These are phyloP conservation scores for Dolichopus griseipennis DNA, from an alignment of 2,888 invertebrate genomes.

Conservation along the genomic window DNA sequence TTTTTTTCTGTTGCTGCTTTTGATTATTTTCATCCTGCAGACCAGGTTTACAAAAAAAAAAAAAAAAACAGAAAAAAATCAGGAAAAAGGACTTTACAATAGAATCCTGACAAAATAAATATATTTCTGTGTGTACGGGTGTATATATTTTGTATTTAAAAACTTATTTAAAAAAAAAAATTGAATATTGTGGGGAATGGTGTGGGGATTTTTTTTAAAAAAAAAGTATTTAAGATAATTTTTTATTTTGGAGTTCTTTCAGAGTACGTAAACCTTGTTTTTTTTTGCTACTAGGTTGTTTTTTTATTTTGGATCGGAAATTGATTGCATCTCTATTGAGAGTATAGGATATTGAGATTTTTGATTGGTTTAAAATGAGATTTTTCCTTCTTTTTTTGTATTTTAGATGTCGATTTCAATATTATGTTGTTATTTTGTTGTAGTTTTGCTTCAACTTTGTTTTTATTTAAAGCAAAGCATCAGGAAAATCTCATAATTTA, in stretches of 20 bases:
- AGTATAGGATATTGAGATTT: background rate
- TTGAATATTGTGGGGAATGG: background rate
- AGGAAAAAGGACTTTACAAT: background rate
- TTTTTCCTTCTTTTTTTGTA: background rate
- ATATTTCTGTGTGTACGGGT: too few relatives aligned
- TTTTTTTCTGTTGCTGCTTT: background rate
- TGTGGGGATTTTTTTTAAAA: background rate
- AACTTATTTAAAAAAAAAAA: too few relatives aligned
- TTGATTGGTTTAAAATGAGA: conserved; percentile 4
- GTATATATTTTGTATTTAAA: too few relatives aligned
- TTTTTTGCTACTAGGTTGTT: background rate
- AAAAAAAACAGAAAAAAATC: too few relatives aligned
- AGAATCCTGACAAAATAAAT: too few relatives aligned
- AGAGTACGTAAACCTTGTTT: too few relatives aligned
- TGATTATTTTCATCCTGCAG: background rate
- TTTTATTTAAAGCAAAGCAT: background rate
- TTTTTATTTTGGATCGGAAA: background rate
- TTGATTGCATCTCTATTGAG: background rate
- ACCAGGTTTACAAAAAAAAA: background rate
- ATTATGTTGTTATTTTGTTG: background rate
- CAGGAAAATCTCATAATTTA: too few relatives aligned
- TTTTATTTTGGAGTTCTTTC: background rate
- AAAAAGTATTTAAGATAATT: background rate
- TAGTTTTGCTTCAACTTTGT: background rate
- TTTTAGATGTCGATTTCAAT: background rate